Evolutionary conservation across 2,888 invertebrate genomes (phyloP).

Genomic region (Dorcus parallelipipedus): DNA sequence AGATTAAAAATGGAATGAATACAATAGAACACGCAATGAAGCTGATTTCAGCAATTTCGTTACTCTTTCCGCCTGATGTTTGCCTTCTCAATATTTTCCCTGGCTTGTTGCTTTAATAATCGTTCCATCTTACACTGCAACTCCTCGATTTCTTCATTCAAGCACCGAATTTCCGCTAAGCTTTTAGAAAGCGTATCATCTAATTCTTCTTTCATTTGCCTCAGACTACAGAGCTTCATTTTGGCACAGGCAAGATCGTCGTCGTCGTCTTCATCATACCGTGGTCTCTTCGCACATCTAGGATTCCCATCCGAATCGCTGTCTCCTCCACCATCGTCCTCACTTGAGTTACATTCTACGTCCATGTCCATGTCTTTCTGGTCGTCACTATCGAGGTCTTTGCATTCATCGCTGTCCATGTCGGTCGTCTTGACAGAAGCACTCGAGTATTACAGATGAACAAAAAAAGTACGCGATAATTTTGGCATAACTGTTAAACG

Average conservation of each 20-base stretch:
- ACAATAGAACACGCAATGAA: too few species aligned
- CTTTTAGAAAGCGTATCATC: not conserved
- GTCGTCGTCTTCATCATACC: not conserved
- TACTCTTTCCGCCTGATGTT: too few species aligned
- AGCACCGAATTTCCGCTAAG: not conserved
- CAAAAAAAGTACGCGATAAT: too few species aligned
- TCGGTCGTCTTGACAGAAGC: too few species aligned
- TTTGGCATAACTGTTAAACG: too few species aligned
- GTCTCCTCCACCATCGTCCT: not conserved
- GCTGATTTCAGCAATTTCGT: too few species aligned
- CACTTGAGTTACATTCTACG: not conserved
- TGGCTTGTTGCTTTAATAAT: not conserved
- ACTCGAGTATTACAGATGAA: too few species aligned
- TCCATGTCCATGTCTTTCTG: not conserved
- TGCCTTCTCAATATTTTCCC: not conserved
- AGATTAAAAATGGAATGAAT: too few species aligned
- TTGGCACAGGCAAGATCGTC: not conserved
- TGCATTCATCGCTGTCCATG: too few species aligned
- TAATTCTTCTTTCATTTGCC: not conserved
- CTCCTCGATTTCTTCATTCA: not conserved
- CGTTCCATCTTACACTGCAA: not conserved
- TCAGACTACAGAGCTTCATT: not conserved
- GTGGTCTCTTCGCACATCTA: not conserved
- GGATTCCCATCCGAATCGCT: not conserved
- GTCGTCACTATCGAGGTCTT: not conserved